Conservation (phyloP, 1,140 invertebrate genomes). For the Hermetia illucens region DNA sequence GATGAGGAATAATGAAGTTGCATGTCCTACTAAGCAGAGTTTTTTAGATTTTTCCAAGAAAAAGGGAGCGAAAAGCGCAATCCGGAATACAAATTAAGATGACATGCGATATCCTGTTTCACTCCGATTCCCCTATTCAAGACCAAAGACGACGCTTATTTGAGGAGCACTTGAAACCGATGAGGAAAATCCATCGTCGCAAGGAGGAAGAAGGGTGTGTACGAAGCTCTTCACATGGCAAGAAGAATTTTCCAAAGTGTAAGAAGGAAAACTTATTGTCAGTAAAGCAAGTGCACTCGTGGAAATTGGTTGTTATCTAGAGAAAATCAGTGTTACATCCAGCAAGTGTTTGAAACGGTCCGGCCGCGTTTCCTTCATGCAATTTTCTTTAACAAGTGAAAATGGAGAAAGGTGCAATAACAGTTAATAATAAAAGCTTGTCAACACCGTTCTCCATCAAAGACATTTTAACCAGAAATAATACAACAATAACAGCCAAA, state of each 20-base stretch:
- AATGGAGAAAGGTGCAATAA: not conserved
- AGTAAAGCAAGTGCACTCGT: not conserved
- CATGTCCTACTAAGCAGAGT: no score
- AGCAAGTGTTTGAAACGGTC: not conserved
- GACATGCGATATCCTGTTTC: no score
- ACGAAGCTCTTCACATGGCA: not conserved
- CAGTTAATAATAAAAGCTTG: conserved; percentile 4
- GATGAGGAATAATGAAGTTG: no score
- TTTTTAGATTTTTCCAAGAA: no score
- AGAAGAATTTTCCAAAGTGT: not conserved
- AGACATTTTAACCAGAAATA: conserved; percentile 49
- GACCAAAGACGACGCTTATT: not conserved
- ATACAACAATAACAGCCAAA: conserved; percentile 9
- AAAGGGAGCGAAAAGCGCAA: no score
- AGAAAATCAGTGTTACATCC: not conserved
- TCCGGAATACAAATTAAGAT: no score
- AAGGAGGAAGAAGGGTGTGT: no score
- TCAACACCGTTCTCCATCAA: conserved; percentile 60
- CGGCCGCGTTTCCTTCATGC: no score
- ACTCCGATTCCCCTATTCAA: no score
- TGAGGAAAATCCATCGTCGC: not conserved
- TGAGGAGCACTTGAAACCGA: not conserved
- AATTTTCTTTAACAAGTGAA: not conserved
- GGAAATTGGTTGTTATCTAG: not conserved
- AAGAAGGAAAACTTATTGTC: not conserved